Conservation (phyloP, 2,797 vertebrate genomes). For the Mionectes olivaceus region DNA sequence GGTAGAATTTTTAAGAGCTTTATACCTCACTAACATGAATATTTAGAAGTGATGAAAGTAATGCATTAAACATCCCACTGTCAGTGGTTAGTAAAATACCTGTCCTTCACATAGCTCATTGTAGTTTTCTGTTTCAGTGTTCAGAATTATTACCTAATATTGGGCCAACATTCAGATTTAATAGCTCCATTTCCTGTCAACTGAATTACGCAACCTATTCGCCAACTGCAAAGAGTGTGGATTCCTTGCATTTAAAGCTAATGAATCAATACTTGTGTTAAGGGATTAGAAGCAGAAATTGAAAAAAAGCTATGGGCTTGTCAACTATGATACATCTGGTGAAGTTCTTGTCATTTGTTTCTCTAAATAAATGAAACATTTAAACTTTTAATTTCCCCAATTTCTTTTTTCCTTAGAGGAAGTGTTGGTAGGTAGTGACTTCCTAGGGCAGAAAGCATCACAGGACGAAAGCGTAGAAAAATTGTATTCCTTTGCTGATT, state of each 20-base stretch:
- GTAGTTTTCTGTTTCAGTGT: neutral
- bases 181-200: neutral
- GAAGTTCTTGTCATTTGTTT: neutral
- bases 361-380: neutral
- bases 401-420: neutral
- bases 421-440: neutral
- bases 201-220: neutral
- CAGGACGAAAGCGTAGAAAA: neutral
- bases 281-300: neutral
- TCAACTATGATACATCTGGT: neutral
- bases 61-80: neutral
- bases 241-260: neutral
- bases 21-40: neutral
- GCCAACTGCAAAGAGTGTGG: neutral
- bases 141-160: neutral
- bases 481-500: neutral
- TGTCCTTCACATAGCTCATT: neutral
- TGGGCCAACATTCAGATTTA: neutral
- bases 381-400: accelerated
- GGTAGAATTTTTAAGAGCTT: neutral
- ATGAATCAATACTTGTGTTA: neutral
- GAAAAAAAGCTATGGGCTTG: neutral
- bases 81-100: neutral
- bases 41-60: neutral
- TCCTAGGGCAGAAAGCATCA: neutral